These are phyloP conservation scores for Gnathochromis pfefferi DNA, from an alignment of 2,113 vertebrate genomes.

Conservation along the genomic window DNA sequence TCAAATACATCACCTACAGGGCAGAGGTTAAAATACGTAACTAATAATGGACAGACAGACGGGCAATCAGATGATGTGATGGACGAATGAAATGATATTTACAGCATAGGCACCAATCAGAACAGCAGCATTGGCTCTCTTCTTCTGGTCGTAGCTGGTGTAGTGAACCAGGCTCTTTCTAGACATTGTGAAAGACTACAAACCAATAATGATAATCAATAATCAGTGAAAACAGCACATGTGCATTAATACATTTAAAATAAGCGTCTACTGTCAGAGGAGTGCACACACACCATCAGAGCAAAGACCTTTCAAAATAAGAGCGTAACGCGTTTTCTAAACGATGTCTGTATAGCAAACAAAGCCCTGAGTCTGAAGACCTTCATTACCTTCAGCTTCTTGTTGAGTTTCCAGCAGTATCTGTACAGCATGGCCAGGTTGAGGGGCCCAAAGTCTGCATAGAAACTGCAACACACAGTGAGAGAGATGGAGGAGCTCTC, in stretches of 20 bases:
- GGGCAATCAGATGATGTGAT: neutral
- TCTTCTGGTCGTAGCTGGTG: slow-evolving; percentile 84
- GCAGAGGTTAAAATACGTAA: neutral
- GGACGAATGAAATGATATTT: slow-evolving; percentile 50
- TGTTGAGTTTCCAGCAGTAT: slow-evolving; percentile 91
- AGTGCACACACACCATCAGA: neutral
- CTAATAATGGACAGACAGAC: neutral
- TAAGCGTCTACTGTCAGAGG: neutral
- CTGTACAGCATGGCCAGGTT: slow-evolving; percentile 90
- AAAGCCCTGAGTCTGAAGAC: neutral
- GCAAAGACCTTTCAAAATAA: neutral
- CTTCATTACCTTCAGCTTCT: slow-evolving; percentile 83
- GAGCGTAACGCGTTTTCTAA: accelerated
- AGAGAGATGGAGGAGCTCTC: neutral
- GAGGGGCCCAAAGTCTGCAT: slow-evolving; percentile 91
- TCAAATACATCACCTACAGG: slow-evolving; percentile 84
- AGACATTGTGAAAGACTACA: slow-evolving; percentile 85
- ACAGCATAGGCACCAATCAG: slow-evolving; percentile 88
- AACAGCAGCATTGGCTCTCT: slow-evolving; percentile 85
- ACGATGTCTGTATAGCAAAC: accelerated
- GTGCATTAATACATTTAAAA: neutral
- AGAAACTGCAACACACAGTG: slow-evolving; percentile 76
- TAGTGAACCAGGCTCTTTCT: slow-evolving; percentile 89
- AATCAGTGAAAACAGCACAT: neutral
- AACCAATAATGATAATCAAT: neutral